Base-by-base conservation (phyloP, 2,888 invertebrate species). In the Aphodius sticticus region DNA sequence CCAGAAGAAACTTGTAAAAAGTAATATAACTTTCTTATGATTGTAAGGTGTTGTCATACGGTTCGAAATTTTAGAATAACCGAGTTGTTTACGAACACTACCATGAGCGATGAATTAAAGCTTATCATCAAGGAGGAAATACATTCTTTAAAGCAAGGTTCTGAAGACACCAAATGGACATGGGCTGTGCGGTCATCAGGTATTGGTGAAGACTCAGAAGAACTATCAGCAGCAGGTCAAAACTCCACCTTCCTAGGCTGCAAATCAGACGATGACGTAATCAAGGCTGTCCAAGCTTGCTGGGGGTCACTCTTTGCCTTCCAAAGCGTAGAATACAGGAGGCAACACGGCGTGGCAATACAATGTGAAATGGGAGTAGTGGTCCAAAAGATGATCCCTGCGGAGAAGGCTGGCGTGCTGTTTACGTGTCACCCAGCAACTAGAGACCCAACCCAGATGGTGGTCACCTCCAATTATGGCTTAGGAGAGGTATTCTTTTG, bases 301-400 rank as follows among this genome's bases (percentile, higher is more conserved):
- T 97, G 97, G 97, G 95, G 94, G 0, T 97, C 96, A 0, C 92
- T 96, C 83, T 96, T 93, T 86, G 91, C 94, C 0, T 93, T 92
- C 85, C 94, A 94, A 83, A 96, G 96, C 84, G 93, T 95, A 0
- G 92, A 93, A 83, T 97, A 97, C 86, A 91, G 96, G 85, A 95
- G 95, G 86, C 94, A 95, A 86, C 93, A 95, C 87, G 96, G 96
- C 0, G 93, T 95, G 86, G 90, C 92, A 2, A 90, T 96, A 72
- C 85, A 90, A 75, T 91, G 93, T 12, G 91, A 93, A 16, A 96
- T 96, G 91, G 96, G 93, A 0, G 96, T 97, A 6, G 95, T 96
- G 26, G 91, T 97, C 1, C 97, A 97, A 87, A 91, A 92, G 84
- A 93, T 97, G 93, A 93, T 95, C 16, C 86, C 91, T 14, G 92